phyloP scores from a whole-genome alignment of 2,797 vertebrate species.

The Myotis daubentonii region DNA sequence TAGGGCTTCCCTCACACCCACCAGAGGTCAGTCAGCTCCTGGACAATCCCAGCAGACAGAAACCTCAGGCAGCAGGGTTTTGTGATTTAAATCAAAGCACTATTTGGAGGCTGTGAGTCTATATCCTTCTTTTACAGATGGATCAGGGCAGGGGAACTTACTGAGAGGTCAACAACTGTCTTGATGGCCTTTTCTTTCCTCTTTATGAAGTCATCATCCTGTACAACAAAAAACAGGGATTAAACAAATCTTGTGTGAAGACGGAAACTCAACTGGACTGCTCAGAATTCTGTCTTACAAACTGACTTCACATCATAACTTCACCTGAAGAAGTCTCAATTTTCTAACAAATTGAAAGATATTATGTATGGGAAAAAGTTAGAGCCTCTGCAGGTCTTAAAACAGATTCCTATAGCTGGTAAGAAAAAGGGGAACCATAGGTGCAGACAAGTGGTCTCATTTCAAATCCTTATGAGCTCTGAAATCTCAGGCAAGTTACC shows the following conservation, averaged over 20 bases:
- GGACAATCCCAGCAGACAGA: background rate
- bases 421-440: background rate
- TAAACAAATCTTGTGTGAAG: background rate
- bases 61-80: background rate
- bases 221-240: conserved; percentile 61
- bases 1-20: background rate
- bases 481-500: background rate
- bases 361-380: background rate
- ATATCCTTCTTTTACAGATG: background rate
- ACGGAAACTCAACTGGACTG: background rate
- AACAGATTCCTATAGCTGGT: background rate
- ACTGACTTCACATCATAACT: background rate
- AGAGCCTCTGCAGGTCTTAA: background rate
- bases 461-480: background rate
- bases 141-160: conserved; percentile 84
- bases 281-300: background rate
- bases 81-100: conserved; percentile 34
- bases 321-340: background rate
- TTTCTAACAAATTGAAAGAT: background rate
- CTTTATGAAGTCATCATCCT: conserved; percentile 95
- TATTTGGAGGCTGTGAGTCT: background rate
- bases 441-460: background rate
- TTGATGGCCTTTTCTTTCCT: conserved; percentile 91
- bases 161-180: conserved; percentile 90
- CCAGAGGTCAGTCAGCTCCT: background rate